Evolutionary conservation across 1,140 invertebrate species (phyloP).

Genomic region (Stenopsyche tienmushanensis): DNA sequence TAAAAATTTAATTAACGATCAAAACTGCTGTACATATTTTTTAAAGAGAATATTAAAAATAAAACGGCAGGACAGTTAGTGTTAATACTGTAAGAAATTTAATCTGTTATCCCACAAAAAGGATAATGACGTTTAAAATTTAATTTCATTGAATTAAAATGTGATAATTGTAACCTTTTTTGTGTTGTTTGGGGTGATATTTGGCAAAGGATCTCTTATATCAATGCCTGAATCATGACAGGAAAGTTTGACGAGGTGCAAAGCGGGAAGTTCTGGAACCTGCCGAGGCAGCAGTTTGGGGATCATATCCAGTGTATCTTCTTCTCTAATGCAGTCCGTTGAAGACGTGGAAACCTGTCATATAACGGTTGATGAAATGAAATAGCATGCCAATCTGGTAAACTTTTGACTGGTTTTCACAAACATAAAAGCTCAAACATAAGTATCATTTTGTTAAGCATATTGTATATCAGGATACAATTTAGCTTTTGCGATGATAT

Average conservation of each 20-base stretch:
- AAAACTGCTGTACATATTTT: no score
- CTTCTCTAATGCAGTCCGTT: conserved; percentile 23
- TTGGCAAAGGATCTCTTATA: conserved; percentile 68
- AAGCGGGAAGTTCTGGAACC: conserved; percentile 45
- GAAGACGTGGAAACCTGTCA: conserved; percentile 22
- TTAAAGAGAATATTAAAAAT: no score
- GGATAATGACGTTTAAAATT: no score
- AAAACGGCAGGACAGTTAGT: no score
- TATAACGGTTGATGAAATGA: conserved; percentile 9
- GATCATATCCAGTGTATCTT: conserved; percentile 12
- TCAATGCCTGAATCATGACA: conserved; percentile 89
- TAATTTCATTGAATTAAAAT: no score
- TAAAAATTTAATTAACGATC: background rate
- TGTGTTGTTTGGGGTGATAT: conserved; percentile 49
- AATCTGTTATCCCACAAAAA: no score
- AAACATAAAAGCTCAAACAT: no score
- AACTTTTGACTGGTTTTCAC: no score
- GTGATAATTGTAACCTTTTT: conserved; percentile 49
- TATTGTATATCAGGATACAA: no score
- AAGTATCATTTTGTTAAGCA: no score
- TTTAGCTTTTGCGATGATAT: no score
- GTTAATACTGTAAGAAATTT: no score
- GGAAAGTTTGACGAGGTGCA: conserved; percentile 69
- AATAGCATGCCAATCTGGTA: conserved; percentile 20
- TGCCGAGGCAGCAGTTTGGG: conserved; percentile 8